phyloP scores from a whole-genome alignment of 2,113 vertebrate species.

The Cavia aperea region DNA sequence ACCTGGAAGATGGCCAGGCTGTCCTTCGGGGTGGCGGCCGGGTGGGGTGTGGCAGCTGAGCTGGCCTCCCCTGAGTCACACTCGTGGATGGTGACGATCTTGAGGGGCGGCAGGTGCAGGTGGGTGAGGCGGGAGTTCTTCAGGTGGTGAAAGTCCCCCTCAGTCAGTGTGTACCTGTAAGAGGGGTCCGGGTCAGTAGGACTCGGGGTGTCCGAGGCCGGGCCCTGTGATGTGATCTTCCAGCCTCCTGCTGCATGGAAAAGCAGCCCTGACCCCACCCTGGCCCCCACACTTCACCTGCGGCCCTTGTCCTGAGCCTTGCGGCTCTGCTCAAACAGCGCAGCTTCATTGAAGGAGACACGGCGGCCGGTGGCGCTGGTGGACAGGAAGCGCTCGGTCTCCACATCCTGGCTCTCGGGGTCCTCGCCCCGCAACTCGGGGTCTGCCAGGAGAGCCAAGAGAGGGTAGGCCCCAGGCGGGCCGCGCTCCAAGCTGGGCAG shows the following conservation, averaged over 20 bases:
- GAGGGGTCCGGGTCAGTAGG: rapidly evolving
- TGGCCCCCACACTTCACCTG: slow-evolving; percentile 76
- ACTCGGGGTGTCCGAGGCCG: neutral
- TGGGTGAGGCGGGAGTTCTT: slow-evolving; percentile 96
- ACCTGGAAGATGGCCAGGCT: slow-evolving; percentile 97
- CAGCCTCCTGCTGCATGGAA: neutral
- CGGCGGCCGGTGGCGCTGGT: slow-evolving; percentile 87
- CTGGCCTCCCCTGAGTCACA: slow-evolving; percentile 91
- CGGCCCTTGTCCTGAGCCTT: slow-evolving; percentile 94
- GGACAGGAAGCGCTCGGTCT: slow-evolving; percentile 91
- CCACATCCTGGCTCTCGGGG: slow-evolving; percentile 86
- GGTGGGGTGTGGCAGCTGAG: slow-evolving; percentile 80
- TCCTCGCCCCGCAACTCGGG: slow-evolving; percentile 90
- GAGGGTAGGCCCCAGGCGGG: slow-evolving; percentile 59
- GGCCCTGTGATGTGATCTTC: neutral
- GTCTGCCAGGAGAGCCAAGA: slow-evolving; percentile 77
- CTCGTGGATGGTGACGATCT: slow-evolving; percentile 97
- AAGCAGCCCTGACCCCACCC: neutral
- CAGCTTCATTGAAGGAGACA: slow-evolving; percentile 96
- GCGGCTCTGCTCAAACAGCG: slow-evolving; percentile 91
- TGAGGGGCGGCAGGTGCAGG: slow-evolving; percentile 88
- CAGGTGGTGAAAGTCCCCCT: slow-evolving; percentile 96
- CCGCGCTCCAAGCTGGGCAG: neutral
- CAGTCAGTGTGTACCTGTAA: slow-evolving; percentile 93
- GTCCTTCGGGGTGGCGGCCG: slow-evolving; percentile 78